Evolutionary conservation across 2,797 vertebrate genomes (phyloP).

Genomic region (Numenius phaeopus): DNA sequence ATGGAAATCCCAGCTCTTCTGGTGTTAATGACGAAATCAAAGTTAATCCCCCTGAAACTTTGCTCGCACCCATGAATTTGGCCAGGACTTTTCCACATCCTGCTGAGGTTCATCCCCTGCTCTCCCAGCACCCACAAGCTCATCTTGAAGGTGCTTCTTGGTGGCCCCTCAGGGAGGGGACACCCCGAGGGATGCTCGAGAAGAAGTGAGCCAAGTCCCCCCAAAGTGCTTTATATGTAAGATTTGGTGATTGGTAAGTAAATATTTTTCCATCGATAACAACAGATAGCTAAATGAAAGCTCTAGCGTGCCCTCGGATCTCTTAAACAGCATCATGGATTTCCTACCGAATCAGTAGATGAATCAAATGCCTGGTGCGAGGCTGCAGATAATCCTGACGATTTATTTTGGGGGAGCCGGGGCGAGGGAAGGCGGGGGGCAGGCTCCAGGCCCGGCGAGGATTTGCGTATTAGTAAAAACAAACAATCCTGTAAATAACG

Average conservation of each 20-base stretch:
- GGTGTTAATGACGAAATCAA: neutral
- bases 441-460: conserved; percentile 9
- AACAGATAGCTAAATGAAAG: conserved; percentile 65
- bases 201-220: neutral
- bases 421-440: conserved; percentile 65
- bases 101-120: neutral
- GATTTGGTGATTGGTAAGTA: neutral
- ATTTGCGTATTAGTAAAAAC: conserved; percentile 90
- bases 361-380: conserved; percentile 62
- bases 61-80: neutral
- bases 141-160: neutral
- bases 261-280: conserved; percentile 64
- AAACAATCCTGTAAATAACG: conserved; percentile 97
- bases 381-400: conserved; percentile 59
- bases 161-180: fast-evolving
- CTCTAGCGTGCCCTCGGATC: conserved; percentile 29
- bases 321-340: conserved; percentile 72
- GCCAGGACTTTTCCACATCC: neutral
- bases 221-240: fast-evolving
- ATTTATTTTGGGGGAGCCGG: conserved; percentile 71
- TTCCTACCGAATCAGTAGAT: conserved; percentile 55
- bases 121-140: neutral
- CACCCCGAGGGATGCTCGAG: fast-evolving
- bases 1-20: neutral
- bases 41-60: neutral